Evolutionary conservation across 2,888 invertebrate genomes (phyloP).

Genomic region (Thymelicus acteon): DNA sequence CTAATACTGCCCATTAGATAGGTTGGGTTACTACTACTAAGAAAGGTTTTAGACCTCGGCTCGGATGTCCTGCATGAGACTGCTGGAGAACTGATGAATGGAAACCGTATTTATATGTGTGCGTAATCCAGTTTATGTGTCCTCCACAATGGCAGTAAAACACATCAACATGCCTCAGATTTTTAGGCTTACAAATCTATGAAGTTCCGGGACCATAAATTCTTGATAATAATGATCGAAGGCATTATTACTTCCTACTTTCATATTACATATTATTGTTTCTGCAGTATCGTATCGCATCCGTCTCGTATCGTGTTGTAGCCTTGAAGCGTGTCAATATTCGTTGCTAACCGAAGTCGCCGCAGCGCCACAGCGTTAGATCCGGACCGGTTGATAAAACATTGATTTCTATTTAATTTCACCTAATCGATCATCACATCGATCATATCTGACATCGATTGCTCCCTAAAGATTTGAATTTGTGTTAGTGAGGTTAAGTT

Average conservation of each 20-base stretch:
- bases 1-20: too few relatives aligned
- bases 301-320: slow-evolving; percentile 24
- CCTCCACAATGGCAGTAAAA: too few relatives aligned
- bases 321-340: slow-evolving; percentile 43
- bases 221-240: too few relatives aligned
- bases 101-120: too few relatives aligned
- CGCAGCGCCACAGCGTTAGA: slow-evolving; percentile 46
- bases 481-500: slow-evolving; percentile 37
- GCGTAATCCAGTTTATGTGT: too few relatives aligned
- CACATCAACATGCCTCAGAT: too few relatives aligned
- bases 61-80: too few relatives aligned
- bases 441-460: slow-evolving; percentile 29
- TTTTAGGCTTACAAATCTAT: too few relatives aligned
- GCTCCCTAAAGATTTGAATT: slow-evolving; percentile 5
- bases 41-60: too few relatives aligned
- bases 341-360: slow-evolving; percentile 50
- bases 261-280: neutral
- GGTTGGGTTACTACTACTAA: too few relatives aligned
- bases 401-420: slow-evolving; percentile 52
- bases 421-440: slow-evolving; percentile 45
- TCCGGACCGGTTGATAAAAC: slow-evolving; percentile 48
- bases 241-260: neutral
- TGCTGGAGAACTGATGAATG: too few relatives aligned
- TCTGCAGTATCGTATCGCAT: slow-evolving; percentile 9
- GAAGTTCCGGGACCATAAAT: too few relatives aligned